These are phyloP conservation scores for Paramisgurnus dabryanus DNA, from an alignment of 2,113 vertebrate genomes.

Conservation along the genomic window DNA sequence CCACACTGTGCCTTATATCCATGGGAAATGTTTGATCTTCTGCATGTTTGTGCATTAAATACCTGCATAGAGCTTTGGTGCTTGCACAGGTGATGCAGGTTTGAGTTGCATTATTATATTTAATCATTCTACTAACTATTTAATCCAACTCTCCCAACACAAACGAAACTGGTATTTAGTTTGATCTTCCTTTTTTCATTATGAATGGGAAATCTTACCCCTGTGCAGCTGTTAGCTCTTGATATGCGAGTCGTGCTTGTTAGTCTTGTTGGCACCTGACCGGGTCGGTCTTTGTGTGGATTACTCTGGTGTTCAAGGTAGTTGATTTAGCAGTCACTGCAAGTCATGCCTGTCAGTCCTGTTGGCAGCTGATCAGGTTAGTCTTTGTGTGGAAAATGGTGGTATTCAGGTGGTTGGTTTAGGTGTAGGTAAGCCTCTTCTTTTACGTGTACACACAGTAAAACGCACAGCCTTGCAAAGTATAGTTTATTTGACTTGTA, in stretches of 20 bases:
- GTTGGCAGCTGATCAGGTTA: too few species aligned
- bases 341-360: too few species aligned
- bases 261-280: too few species aligned
- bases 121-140: background rate
- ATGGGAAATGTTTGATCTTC: background rate
- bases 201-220: background rate
- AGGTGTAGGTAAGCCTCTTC: background rate
- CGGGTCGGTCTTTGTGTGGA: background rate
- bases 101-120: background rate
- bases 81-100: background rate
- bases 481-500: too few species aligned
- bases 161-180: background rate
- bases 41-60: background rate
- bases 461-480: too few species aligned
- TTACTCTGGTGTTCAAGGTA: too few species aligned
- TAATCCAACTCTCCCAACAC: background rate
- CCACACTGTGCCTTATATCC: background rate
- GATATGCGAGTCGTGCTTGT: background rate
- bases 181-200: background rate
- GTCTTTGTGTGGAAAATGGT: background rate
- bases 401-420: background rate
- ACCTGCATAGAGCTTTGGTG: constrained; percentile 1
- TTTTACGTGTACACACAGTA: too few species aligned
- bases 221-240: background rate
- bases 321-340: too few species aligned